Percentiles rank a stretch among this genome's conserved stretches.
Evolutionary conservation across 2,113 vertebrate species (phyloP).

Genomic region (Psilopogon haemacephalus): DNA sequence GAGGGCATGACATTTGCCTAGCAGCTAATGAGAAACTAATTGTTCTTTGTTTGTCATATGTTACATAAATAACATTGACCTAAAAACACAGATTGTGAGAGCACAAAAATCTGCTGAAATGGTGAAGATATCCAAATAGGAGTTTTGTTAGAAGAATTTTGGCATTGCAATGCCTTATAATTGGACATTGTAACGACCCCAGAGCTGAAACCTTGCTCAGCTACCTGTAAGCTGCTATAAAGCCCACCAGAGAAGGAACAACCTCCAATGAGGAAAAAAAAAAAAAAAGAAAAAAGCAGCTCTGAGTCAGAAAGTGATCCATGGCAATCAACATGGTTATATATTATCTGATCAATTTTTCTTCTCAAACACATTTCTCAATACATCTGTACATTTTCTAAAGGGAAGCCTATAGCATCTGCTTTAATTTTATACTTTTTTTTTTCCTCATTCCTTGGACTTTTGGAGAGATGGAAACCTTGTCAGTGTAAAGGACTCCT

Average conservation of each 20-base stretch:
- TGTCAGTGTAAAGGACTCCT: background rate
- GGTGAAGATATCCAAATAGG: background rate
- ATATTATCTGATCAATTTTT: background rate
- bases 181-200: background rate
- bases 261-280: background rate
- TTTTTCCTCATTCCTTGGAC: background rate
- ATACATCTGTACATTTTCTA: background rate
- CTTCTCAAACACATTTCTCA: background rate
- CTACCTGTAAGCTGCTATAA: background rate
- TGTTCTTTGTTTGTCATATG: conserved; percentile 1
- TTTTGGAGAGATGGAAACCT: background rate
- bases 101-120: background rate
- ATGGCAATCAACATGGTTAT: background rate
- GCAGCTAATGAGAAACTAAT: conserved; percentile 31
- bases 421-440: background rate
- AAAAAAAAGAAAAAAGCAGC: background rate
- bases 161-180: background rate
- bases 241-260: background rate
- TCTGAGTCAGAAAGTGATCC: background rate
- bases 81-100: conserved; percentile 14
- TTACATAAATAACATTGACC: background rate
- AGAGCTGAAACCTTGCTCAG: background rate
- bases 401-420: background rate
- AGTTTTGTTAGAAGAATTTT: background rate
- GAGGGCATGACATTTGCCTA: conserved; percentile 20